Evolutionary conservation across 2,113 vertebrate genomes (phyloP).

Genomic region (Hydropotes inermis): DNA sequence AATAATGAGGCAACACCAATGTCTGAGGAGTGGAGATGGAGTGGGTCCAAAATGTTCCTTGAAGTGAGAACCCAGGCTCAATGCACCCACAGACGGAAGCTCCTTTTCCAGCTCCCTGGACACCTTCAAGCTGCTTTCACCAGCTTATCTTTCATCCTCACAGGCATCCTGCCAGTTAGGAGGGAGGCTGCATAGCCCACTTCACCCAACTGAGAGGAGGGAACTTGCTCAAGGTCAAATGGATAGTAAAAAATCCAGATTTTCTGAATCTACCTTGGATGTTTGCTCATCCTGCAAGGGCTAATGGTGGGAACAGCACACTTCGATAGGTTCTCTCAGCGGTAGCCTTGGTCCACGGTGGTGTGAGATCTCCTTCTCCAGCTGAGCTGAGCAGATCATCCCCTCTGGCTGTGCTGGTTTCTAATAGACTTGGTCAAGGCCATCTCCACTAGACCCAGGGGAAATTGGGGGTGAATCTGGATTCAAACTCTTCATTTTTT

Average conservation of each 20-base stretch:
- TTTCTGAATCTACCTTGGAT: background rate
- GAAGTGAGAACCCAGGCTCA: background rate
- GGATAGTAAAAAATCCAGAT: background rate
- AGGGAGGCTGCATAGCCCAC: fast-evolving
- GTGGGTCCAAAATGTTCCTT: background rate
- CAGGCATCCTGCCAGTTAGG: fast-evolving
- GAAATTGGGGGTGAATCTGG: background rate
- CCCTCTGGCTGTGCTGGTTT: fast-evolving
- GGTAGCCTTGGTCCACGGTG: background rate
- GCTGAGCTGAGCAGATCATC: background rate
- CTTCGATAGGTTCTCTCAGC: fast-evolving
- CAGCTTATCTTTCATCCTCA: fast-evolving
- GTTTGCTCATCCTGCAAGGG: background rate
- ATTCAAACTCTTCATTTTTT: background rate
- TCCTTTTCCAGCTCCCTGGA: background rate
- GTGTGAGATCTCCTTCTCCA: no score
- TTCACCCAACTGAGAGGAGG: no score
- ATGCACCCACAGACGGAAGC: fast-evolving
- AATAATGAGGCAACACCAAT: no score
- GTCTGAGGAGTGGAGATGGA: background rate
- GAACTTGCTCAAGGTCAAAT: background rate
- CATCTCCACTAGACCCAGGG: background rate
- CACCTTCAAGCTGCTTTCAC: fast-evolving
- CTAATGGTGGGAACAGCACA: background rate
- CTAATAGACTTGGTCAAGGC: background rate